Percentiles rank a stretch among this genome's conserved stretches.
These are phyloP conservation scores for Spisula subtruncata DNA, from an alignment of 2,888 invertebrate species.

Conservation along the genomic window DNA sequence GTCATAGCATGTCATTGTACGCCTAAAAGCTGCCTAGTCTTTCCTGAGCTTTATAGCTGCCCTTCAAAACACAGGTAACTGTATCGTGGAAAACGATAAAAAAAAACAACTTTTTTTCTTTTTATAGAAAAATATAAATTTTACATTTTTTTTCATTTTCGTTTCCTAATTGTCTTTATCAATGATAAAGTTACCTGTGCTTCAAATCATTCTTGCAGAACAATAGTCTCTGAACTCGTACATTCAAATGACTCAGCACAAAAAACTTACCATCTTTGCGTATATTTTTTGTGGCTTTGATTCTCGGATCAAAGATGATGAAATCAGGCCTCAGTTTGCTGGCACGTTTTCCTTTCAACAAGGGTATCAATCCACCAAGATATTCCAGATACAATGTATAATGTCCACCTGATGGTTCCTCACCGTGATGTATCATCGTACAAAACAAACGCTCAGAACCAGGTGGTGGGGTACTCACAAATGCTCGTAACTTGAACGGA, in stretches of 20 bases:
- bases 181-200: too few species aligned
- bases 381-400: slow-evolving; percentile 95
- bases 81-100: too few species aligned
- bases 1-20: too few species aligned
- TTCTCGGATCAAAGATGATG: slow-evolving; percentile 91
- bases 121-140: too few species aligned
- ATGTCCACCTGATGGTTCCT: slow-evolving; percentile 87
- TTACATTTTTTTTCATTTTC: too few species aligned
- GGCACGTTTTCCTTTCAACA: slow-evolving; percentile 97
- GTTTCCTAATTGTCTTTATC: too few species aligned
- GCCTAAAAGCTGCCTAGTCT: too few species aligned
- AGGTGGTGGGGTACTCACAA: slow-evolving; percentile 96
- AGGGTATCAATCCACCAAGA: slow-evolving; percentile 97
- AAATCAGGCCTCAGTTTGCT: slow-evolving; percentile 99
- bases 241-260: neutral
- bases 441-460: slow-evolving; percentile 96
- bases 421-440: slow-evolving; percentile 97
- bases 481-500: slow-evolving; percentile 94
- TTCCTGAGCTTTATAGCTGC: too few species aligned
- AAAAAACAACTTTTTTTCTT: too few species aligned
- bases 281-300: slow-evolving; percentile 81
- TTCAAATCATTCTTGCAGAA: too few species aligned
- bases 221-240: neutral
- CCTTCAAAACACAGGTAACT: too few species aligned
- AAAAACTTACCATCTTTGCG: slow-evolving; percentile 74